Base-by-base conservation (phyloP, 2,113 vertebrate species). In the Pleuronectes platessa region DNA sequence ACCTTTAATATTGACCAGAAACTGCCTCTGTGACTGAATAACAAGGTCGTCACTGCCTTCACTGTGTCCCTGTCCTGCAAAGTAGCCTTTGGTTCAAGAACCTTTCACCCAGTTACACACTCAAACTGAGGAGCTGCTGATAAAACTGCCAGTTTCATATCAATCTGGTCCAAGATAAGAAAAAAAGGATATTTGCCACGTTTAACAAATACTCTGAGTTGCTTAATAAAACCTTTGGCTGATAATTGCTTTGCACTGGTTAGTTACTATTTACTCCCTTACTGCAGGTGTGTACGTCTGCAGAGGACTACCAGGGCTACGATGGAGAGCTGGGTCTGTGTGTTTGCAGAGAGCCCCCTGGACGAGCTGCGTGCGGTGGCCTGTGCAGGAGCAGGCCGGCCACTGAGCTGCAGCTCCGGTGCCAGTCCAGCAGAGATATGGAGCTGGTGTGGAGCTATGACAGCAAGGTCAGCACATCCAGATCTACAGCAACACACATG, bases 311-410 rank as follows among this genome's bases (percentile, higher is more conserved):
- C 56, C 82, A 3, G 14, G 96, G 95, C 31, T 97, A 95, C 1
- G 95, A 98, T 64, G 90, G 85, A 54, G 76, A 88, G 24, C 93
- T 99, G 0, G 96, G 97, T 0, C 92, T 99, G 74, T 99, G 96
- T 74, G 45, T 95, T 53, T 98, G 97, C 74, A 93, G 45, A 80
- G 70, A 83, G 9, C 86, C 82, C 12, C 72, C 81, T 17, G 88
- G 91, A 58, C 90, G 94, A 72, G 69, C 58, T 0, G 40, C 87
- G 0, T 97, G 96, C 35, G 73, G 92, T 4, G 64, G 88, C 10
- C 86, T 78, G 31, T 97, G 97, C 18, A 86, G 90, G n/a, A 87
- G 62, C 61, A 68, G 53, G 4, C 72, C 89, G 15, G 18, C 60
- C 18, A 9, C 51, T 67, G 76, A 80, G 18, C 84, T 98, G 35